Evolutionary conservation across 2,113 vertebrate genomes (phyloP).

Genomic region (Centropus bengalensis): DNA sequence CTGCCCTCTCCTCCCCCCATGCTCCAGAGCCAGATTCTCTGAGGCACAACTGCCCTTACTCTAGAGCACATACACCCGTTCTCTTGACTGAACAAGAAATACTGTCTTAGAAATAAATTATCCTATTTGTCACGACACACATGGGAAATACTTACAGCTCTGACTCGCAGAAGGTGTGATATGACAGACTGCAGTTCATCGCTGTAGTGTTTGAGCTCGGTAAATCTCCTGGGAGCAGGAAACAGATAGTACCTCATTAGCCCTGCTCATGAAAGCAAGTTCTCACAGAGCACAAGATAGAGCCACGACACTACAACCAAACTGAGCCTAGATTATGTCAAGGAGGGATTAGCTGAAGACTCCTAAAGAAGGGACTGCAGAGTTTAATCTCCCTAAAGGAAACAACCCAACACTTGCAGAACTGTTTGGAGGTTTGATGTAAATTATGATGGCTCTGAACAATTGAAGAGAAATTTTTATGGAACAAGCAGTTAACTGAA

Average conservation of each 20-base stretch:
- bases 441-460: neutral
- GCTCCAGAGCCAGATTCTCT: neutral
- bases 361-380: neutral
- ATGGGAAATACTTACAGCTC: conserved; percentile 85
- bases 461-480: neutral
- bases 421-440: neutral
- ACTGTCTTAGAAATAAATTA: conserved; percentile 35
- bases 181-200: conserved; percentile 92
- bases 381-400: neutral
- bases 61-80: neutral
- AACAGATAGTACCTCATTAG: conserved; percentile 67
- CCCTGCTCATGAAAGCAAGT: conserved; percentile 42
- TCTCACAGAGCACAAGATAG: conserved; percentile 30
- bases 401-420: neutral
- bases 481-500: neutral
- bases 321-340: neutral
- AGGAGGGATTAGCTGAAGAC: conserved; percentile 30
- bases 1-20: neutral
- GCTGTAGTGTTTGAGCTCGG: conserved; percentile 91
- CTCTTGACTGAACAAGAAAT: conserved; percentile 18
- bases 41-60: neutral
- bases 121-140: conserved; percentile 52
- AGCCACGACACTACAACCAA: neutral
- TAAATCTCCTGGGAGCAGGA: conserved; percentile 84
- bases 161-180: conserved; percentile 90